Percentiles rank a stretch among this genome's conserved stretches.
phyloP scores from a whole-genome alignment of 2,888 invertebrate genomes.

The Dinocampus coccinellae region DNA sequence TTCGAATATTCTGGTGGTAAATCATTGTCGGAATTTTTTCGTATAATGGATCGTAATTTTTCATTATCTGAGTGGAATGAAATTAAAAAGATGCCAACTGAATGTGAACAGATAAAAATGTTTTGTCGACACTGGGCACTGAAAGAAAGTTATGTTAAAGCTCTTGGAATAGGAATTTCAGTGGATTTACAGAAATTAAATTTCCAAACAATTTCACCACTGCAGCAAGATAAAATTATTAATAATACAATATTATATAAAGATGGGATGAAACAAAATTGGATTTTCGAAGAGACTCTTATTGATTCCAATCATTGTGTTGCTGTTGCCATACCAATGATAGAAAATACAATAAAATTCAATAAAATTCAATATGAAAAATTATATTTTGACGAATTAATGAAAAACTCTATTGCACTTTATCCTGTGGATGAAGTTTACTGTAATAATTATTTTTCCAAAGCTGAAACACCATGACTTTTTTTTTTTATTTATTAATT shows the following conservation, averaged over 20 bases:
- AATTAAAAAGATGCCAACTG: constrained; percentile 74
- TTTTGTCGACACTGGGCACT: constrained; percentile 94
- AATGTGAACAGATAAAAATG: constrained; percentile 78
- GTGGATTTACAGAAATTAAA: constrained; percentile 82
- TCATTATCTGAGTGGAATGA: constrained; percentile 84
- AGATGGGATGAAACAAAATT: constrained; percentile 74
- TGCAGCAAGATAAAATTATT: constrained; percentile 67
- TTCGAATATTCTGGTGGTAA: constrained; percentile 81
- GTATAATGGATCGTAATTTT: constrained; percentile 89
- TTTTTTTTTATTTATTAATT: background rate
- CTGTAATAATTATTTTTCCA: constrained; percentile 73
- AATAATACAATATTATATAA: constrained; percentile 78
- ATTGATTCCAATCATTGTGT: constrained; percentile 83
- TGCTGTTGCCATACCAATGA: constrained; percentile 75
- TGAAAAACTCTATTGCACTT: constrained; percentile 72
- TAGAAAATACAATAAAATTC: constrained; percentile 39
- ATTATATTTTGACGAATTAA: constrained; percentile 75
- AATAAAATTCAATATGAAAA: constrained; percentile 70
- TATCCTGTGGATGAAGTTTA: constrained; percentile 72
- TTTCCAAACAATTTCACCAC: constrained; percentile 75
- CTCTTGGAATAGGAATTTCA: constrained; percentile 87
- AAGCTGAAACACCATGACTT: constrained; percentile 69
- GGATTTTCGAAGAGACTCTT: constrained; percentile 88
- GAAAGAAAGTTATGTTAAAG: constrained; percentile 96
- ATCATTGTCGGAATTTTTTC: constrained; percentile 84